phyloP scores from a whole-genome alignment of 2,113 vertebrate species.

The Onychostruthus taczanowskii region DNA sequence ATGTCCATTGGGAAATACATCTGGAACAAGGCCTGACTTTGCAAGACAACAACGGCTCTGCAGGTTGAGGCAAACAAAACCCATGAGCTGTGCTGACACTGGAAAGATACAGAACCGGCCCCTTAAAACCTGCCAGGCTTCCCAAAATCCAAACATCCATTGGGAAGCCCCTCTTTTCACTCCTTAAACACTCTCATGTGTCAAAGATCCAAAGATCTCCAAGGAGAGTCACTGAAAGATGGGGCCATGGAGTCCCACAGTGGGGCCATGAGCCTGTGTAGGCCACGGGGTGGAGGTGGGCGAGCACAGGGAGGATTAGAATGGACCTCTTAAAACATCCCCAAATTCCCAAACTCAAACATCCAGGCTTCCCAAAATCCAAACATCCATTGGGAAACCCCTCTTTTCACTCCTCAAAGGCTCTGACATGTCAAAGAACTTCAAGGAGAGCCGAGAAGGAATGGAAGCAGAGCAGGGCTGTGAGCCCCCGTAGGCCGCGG shows the following conservation, averaged over 20 bases:
- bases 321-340: neutral
- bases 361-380: too few species aligned
- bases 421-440: neutral
- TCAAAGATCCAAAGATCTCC: neutral
- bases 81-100: neutral
- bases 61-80: neutral
- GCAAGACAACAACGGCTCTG: neutral
- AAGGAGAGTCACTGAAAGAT: too few species aligned
- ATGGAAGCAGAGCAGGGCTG: neutral
- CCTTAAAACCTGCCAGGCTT: neutral
- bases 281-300: accelerated
- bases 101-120: accelerated
- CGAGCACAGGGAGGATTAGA: neutral
- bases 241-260: neutral
- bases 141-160: neutral
- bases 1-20: neutral
- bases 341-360: neutral
- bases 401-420: neutral
- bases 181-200: neutral
- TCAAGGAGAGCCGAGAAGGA: neutral
- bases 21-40: neutral
- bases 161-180: neutral
- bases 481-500: accelerated
- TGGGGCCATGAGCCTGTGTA: accelerated
- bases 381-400: neutral